Percentiles rank a stretch among this genome's conserved stretches.
Evolutionary conservation across 2,888 invertebrate genomes (phyloP).

Genomic region (Malachius bipustulatus): DNA sequence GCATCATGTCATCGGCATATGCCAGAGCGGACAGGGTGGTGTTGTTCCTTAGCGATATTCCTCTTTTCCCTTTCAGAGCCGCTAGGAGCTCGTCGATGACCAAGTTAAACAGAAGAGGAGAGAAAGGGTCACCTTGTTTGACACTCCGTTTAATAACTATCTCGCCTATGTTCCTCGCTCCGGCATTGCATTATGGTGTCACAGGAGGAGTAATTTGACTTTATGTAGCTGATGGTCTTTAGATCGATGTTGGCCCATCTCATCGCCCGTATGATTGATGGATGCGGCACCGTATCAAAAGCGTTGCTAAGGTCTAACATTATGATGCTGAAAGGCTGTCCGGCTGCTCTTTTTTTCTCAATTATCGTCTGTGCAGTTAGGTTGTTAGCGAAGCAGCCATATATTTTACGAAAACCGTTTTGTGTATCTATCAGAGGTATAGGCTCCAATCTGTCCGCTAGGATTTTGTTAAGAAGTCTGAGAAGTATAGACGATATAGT

Average conservation of each 20-base stretch:
- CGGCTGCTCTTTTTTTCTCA: too few species aligned
- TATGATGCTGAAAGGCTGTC: too few species aligned
- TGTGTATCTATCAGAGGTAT: too few species aligned
- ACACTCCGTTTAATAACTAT: constrained; percentile 1
- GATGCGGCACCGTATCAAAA: too few species aligned
- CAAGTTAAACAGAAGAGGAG: neutral
- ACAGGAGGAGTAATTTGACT: too few species aligned
- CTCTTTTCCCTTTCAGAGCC: neutral
- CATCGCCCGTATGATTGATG: too few species aligned
- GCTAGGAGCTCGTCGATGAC: neutral
- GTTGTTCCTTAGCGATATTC: neutral
- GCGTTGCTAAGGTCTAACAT: too few species aligned
- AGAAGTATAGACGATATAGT: constrained; percentile 1
- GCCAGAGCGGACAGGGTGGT: neutral
- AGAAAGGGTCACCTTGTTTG: constrained; percentile 5
- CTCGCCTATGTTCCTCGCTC: neutral
- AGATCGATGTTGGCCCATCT: too few species aligned
- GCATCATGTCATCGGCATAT: constrained; percentile 4
- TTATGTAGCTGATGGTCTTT: too few species aligned
- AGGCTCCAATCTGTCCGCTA: neutral
- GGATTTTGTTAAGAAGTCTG: constrained; percentile 5
- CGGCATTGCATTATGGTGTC: too few species aligned
- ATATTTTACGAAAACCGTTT: constrained; percentile 3
- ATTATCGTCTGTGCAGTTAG: too few species aligned
- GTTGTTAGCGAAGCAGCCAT: constrained; percentile 9